These are phyloP conservation scores for Sciurus niger DNA, from an alignment of 2,113 vertebrate species.

Conservation along the genomic window DNA sequence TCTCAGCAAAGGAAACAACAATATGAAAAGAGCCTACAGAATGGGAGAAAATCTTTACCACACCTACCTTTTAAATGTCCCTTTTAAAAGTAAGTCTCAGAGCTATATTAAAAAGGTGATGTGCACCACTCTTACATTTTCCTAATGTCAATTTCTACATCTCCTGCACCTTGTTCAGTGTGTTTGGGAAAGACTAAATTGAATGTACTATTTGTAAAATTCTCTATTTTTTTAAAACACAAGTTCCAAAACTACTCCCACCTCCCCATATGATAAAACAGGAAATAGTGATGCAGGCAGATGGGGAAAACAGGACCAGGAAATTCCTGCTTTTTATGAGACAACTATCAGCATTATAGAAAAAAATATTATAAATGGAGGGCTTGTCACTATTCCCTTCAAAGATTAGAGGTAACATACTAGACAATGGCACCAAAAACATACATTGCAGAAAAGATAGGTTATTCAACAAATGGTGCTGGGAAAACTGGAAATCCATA, in stretches of 20 bases:
- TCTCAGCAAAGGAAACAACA: no score
- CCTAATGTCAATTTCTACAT: no score
- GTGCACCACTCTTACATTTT: no score
- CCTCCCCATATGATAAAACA: neutral
- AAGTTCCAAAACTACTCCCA: constrained; percentile 64
- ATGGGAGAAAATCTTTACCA: no score
- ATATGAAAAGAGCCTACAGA: no score
- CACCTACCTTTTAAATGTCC: no score
- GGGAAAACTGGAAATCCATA: no score
- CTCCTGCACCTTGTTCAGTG: constrained; percentile 37
- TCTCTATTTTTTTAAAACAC: constrained; percentile 73
- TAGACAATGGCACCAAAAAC: no score
- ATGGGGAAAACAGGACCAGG: constrained; percentile 8
- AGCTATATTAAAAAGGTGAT: no score
- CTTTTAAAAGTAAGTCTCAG: no score
- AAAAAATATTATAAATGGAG: constrained; percentile 12
- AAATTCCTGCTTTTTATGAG: constrained; percentile 31
- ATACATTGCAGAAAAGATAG: no score
- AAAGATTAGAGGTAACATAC: constrained; percentile 43
- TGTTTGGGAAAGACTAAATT: constrained; percentile 65
- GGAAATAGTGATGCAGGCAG: constrained; percentile 62
- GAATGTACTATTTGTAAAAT: constrained; percentile 64
- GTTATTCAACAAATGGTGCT: no score
- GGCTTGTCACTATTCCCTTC: constrained; percentile 51
- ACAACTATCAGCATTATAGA: neutral